Conservation (phyloP, 2,797 vertebrate species). For the Adrianichthys oophorus region DNA sequence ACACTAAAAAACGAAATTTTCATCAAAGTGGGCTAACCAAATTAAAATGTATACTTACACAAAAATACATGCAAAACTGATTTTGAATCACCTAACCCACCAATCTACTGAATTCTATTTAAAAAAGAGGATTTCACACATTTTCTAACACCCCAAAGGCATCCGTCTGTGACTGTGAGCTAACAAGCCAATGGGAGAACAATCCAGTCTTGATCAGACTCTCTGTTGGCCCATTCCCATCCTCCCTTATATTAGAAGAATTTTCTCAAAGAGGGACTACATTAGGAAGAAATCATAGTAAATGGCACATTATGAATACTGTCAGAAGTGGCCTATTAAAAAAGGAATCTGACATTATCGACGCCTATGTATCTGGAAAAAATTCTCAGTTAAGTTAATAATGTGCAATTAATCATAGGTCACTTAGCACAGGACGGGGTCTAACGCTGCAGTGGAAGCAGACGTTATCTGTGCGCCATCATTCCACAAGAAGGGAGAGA, state of each 20-base stretch:
- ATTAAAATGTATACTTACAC: background rate
- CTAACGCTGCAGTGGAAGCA: constrained; percentile 43
- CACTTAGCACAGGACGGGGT: constrained; percentile 63
- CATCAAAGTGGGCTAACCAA: too few species aligned
- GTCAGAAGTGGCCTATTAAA: constrained; percentile 77
- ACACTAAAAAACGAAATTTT: too few species aligned
- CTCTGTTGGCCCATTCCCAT: constrained; percentile 47
- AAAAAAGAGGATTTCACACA: constrained; percentile 56
- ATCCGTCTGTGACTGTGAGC: constrained; percentile 28
- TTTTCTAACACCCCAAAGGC: constrained; percentile 47
- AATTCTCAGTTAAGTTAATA: constrained; percentile 77
- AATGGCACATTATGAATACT: constrained; percentile 77
- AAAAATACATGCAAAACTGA: background rate
- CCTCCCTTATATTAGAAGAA: constrained; percentile 61
- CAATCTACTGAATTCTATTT: constrained; percentile 22
- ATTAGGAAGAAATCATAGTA: constrained; percentile 67
- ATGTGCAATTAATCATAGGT: constrained; percentile 78
- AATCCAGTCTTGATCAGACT: constrained; percentile 22
- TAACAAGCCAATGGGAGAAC: constrained; percentile 49
- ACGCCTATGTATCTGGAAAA: constrained; percentile 71
- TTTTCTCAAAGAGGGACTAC: constrained; percentile 64
- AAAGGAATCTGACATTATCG: constrained; percentile 72
- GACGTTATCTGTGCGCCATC: constrained; percentile 58
- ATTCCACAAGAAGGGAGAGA: constrained; percentile 39
- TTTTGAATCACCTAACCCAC: background rate